phyloP scores from a whole-genome alignment of 2,113 vertebrate species.

The Trogon melanurus region DNA sequence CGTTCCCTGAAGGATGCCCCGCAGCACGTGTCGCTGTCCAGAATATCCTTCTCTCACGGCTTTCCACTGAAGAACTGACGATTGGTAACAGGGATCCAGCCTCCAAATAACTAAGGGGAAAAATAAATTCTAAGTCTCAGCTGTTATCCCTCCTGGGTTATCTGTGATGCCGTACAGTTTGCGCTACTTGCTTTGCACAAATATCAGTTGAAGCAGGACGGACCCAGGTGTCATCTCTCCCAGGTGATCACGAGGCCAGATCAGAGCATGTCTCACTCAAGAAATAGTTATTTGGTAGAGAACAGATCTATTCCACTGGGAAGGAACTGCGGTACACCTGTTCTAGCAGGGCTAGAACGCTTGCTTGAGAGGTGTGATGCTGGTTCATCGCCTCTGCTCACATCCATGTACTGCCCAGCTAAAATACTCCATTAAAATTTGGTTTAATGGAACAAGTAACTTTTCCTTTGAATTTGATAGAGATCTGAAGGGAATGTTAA shows the following conservation, averaged over 20 bases:
- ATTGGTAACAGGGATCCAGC: neutral
- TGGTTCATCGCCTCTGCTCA: neutral
- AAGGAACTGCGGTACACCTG: neutral
- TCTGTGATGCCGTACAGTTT: neutral
- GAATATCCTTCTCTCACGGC: fast-evolving
- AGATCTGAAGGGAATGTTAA: neutral
- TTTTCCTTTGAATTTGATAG: neutral
- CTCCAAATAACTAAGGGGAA: neutral
- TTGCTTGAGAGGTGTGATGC: neutral
- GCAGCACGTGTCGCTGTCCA: fast-evolving
- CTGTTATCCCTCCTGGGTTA: neutral
- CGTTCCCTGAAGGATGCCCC: neutral
- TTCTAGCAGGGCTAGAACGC: neutral
- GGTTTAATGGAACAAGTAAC: neutral
- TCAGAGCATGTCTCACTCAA: fast-evolving
- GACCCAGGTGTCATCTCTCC: neutral
- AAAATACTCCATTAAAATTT: neutral
- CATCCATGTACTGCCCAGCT: neutral
- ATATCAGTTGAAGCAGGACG: neutral
- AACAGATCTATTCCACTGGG: neutral
- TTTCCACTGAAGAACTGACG: neutral
- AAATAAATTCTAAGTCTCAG: neutral
- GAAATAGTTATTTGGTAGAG: neutral
- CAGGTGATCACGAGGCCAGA: neutral
- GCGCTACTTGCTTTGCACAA: neutral